A percentile compares a stretch with the other conserved stretches of the same genome.
These are phyloP conservation scores for Athrips mouffetella DNA, from an alignment of 2,888 invertebrate genomes.

Conservation along the genomic window DNA sequence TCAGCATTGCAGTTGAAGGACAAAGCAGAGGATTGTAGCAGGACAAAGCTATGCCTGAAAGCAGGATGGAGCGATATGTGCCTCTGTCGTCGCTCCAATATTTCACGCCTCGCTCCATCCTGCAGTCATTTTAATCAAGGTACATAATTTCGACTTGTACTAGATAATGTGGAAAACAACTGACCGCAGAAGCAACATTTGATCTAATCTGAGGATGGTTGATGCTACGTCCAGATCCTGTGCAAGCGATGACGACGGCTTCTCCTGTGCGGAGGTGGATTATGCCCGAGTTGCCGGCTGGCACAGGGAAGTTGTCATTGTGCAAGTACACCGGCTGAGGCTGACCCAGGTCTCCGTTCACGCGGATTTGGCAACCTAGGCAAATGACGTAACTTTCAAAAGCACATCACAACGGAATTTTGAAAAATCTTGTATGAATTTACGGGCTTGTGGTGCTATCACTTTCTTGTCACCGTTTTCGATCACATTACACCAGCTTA, in stretches of 20 bases:
- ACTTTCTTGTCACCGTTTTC: too few relatives aligned
- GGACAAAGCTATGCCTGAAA: too few relatives aligned
- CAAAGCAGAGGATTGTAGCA: background rate
- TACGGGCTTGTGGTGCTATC: too few relatives aligned
- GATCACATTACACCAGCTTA: too few relatives aligned
- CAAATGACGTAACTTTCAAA: too few relatives aligned
- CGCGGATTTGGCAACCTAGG: conserved; percentile 68
- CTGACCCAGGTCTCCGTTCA: conserved; percentile 70
- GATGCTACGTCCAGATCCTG: conserved; percentile 50
- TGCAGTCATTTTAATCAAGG: too few relatives aligned
- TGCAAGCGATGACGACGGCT: conserved; percentile 52
- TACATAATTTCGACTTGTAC: background rate
- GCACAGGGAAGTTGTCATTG: conserved; percentile 47
- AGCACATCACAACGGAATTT: too few relatives aligned
- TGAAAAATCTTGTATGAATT: too few relatives aligned
- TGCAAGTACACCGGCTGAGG: conserved; percentile 80
- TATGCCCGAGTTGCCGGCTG: conserved; percentile 51
- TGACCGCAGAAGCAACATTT: conserved; percentile 45
- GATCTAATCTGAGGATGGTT: conserved; percentile 47
- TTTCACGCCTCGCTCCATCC: too few relatives aligned
- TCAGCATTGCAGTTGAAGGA: background rate
- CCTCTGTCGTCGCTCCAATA: too few relatives aligned
- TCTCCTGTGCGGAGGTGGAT: conserved; percentile 50
- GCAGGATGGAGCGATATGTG: too few relatives aligned
- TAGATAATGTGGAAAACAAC: too few relatives aligned